A percentile compares a stretch with the other conserved stretches of the same genome.
phyloP scores from a whole-genome alignment of 2,888 invertebrate genomes.

The Diarsia rubi region DNA sequence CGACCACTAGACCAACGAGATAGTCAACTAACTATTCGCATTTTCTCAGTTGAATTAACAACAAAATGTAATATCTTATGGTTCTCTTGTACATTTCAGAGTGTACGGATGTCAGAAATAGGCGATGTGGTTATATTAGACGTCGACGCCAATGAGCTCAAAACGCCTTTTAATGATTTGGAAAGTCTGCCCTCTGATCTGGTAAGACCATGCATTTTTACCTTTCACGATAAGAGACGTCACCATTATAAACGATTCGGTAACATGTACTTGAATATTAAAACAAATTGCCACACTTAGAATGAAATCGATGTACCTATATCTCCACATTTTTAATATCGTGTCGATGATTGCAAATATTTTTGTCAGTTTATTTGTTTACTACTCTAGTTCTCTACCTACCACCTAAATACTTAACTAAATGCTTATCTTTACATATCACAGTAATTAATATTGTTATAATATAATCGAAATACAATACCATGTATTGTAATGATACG shows the following conservation, averaged over 20 bases:
- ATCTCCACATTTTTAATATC: background rate
- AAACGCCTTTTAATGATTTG: constrained; percentile 97
- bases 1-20: background rate
- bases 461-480: constrained; percentile 4
- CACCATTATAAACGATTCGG: background rate
- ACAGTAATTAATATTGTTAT: constrained; percentile 18
- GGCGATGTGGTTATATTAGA: constrained; percentile 98
- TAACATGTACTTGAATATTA: background rate
- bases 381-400: background rate
- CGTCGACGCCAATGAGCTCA: constrained; percentile 96
- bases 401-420: background rate
- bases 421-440: no score
- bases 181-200: constrained; percentile 97
- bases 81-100: constrained; percentile 87
- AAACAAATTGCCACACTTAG: background rate
- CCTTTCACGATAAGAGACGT: constrained; percentile 1
- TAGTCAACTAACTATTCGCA: background rate
- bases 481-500: constrained; percentile 10
- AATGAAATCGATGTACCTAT: background rate
- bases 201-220: constrained; percentile 87
- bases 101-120: constrained; percentile 95
- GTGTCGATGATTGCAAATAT: background rate
- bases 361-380: background rate
- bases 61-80: background rate
- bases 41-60: background rate